phyloP scores from a whole-genome alignment of 2,113 vertebrate species.

The Labeo rohita region DNA sequence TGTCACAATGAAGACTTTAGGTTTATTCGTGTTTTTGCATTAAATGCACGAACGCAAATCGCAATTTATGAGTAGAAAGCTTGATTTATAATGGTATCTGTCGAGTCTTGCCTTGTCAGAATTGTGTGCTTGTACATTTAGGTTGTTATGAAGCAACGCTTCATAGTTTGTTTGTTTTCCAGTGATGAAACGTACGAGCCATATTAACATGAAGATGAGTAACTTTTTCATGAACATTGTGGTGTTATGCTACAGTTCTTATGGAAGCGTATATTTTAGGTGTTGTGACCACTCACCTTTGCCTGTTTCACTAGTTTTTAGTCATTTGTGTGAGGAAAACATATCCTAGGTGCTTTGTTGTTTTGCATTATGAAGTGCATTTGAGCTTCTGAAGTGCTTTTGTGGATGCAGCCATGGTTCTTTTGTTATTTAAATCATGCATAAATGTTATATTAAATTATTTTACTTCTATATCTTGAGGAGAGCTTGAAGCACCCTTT shows the following conservation, averaged over 20 bases:
- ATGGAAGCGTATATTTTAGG: not conserved
- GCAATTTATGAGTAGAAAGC: not conserved
- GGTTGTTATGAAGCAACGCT: not conserved
- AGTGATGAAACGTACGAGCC: not conserved
- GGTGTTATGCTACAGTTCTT: not conserved
- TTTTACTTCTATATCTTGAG: not conserved
- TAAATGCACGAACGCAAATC: not conserved
- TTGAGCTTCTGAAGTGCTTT: not conserved
- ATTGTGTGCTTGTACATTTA: not conserved
- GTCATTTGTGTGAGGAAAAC: not conserved
- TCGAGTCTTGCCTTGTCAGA: not conserved
- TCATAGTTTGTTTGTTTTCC: not conserved
- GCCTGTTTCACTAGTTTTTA: not conserved
- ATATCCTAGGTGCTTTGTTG: not conserved
- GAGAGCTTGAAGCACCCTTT: constrained; percentile 45
- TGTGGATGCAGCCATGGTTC: not conserved
- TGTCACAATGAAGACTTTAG: not conserved
- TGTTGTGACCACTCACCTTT: not conserved
- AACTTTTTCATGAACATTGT: not conserved
- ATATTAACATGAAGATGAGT: not conserved
- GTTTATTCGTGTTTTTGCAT: not conserved
- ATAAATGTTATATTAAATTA: not conserved
- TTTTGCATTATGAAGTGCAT: constrained; percentile 3
- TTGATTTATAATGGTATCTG: not conserved
- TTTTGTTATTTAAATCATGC: not conserved